phyloP scores from a whole-genome alignment of 2,797 vertebrate genomes.

The Ibycter americanus region DNA sequence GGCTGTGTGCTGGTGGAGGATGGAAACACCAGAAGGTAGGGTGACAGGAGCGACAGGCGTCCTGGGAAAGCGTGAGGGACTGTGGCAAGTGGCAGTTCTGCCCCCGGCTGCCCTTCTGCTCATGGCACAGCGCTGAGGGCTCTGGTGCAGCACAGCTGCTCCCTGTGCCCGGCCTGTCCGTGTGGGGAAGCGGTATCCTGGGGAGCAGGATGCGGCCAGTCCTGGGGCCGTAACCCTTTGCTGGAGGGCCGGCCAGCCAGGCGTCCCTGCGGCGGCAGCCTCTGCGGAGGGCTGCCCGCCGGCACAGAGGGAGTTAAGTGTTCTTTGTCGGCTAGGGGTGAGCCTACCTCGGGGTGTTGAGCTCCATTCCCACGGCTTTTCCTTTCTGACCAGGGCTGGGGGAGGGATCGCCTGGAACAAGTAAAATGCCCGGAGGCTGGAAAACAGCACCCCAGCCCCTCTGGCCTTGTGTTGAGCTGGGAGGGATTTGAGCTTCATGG shows the following conservation, averaged over 20 bases:
- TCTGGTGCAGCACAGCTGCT: background rate
- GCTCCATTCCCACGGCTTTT: conserved; percentile 64
- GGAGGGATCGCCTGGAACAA: conserved; percentile 31
- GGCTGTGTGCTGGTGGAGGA: background rate
- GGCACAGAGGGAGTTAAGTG: conserved; percentile 25
- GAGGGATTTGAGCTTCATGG: background rate
- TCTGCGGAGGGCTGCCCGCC: background rate
- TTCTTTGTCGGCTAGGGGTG: background rate
- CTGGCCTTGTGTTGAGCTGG: background rate
- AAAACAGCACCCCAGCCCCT: background rate
- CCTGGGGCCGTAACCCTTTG: background rate
- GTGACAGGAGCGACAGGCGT: fast-evolving
- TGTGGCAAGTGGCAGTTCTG: background rate
- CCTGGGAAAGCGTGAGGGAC: background rate
- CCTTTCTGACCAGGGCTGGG: conserved; percentile 38
- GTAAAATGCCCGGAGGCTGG: conserved; percentile 29
- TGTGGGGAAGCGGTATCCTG: fast-evolving
- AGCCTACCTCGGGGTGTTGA: conserved; percentile 20
- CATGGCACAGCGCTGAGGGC: fast-evolving
- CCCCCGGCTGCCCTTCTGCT: fast-evolving
- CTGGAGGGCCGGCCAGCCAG: background rate
- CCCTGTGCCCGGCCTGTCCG: background rate
- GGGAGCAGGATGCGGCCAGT: background rate
- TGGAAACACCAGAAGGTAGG: background rate
- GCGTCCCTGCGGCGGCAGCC: fast-evolving